Evolutionary conservation across 2,888 invertebrate species (phyloP).

Genomic region (Epistrophella euchroma): DNA sequence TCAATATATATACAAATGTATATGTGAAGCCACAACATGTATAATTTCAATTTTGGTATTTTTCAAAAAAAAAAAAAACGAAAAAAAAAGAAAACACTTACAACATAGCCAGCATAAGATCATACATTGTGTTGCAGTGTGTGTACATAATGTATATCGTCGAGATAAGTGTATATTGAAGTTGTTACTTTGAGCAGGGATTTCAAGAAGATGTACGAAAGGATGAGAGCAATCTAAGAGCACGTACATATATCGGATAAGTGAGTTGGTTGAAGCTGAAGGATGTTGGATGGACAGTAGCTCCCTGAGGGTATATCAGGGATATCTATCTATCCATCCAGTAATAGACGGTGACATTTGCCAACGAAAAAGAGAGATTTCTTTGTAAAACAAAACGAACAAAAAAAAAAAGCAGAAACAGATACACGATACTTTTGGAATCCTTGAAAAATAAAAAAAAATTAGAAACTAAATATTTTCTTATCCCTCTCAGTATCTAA

Average conservation of each 20-base stretch:
- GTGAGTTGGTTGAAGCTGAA: conserved; percentile 32
- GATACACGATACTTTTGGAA: conserved; percentile 34
- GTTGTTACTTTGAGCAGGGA: conserved; percentile 37
- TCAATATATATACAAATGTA: neutral
- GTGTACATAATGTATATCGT: conserved; percentile 8
- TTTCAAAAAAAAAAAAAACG: too few relatives aligned
- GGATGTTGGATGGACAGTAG: conserved; percentile 27
- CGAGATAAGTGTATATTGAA: conserved; percentile 35
- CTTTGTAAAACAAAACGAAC: neutral
- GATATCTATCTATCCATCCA: conserved; percentile 12
- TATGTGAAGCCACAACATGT: neutral
- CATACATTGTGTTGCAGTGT: conserved; percentile 5
- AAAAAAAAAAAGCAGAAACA: neutral
- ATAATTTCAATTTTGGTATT: conserved; percentile 22
- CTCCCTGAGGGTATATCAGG: conserved; percentile 7
- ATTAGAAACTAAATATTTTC: conserved; percentile 37
- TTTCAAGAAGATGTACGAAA: conserved; percentile 1
- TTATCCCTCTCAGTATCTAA: conserved; percentile 3
- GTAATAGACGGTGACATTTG: conserved; percentile 20
- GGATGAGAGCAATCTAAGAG: conserved; percentile 3
- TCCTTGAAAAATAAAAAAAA: conserved; percentile 26
- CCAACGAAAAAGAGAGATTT: conserved; percentile 16
- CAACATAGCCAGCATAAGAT: conserved; percentile 13
- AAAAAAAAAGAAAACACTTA: conserved; percentile 39
- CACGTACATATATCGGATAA: neutral